phyloP scores from a whole-genome alignment of 2,113 vertebrate species.

The Conger conger region DNA sequence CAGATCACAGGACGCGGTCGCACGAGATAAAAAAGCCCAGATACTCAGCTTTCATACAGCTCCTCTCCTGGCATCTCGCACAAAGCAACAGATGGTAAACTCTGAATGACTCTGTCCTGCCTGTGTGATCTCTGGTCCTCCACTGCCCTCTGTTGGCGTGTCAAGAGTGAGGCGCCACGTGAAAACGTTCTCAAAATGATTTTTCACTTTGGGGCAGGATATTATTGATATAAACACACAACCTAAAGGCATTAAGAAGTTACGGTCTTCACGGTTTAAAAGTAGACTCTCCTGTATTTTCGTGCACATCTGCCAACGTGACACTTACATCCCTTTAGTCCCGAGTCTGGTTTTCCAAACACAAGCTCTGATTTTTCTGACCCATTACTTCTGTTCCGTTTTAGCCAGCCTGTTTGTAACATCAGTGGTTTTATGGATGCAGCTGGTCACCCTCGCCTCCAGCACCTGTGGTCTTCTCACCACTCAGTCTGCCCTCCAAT shows the following conservation, averaged over 20 bases:
- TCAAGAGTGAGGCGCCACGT: background rate
- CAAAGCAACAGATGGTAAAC: constrained; percentile 6
- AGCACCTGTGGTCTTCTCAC: background rate
- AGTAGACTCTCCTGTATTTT: background rate
- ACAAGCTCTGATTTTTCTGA: background rate
- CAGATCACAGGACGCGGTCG: background rate
- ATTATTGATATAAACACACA: too few relatives aligned
- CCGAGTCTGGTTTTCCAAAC: background rate
- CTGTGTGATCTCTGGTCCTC: background rate
- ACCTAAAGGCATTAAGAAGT: background rate
- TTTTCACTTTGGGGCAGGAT: background rate
- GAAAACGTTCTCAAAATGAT: background rate
- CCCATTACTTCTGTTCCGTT: background rate
- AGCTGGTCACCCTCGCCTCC: background rate
- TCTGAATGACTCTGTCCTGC: background rate
- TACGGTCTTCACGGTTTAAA: background rate
- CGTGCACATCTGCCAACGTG: background rate
- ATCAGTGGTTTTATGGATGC: background rate
- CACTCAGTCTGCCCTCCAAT: background rate
- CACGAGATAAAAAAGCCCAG: background rate
- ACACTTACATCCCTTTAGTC: background rate
- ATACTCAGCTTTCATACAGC: background rate
- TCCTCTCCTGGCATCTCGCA: background rate
- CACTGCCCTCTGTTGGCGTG: background rate
- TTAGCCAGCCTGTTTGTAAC: background rate